phyloP scores from a whole-genome alignment of 2,113 vertebrate genomes.

The Salvelinus fontinalis region DNA sequence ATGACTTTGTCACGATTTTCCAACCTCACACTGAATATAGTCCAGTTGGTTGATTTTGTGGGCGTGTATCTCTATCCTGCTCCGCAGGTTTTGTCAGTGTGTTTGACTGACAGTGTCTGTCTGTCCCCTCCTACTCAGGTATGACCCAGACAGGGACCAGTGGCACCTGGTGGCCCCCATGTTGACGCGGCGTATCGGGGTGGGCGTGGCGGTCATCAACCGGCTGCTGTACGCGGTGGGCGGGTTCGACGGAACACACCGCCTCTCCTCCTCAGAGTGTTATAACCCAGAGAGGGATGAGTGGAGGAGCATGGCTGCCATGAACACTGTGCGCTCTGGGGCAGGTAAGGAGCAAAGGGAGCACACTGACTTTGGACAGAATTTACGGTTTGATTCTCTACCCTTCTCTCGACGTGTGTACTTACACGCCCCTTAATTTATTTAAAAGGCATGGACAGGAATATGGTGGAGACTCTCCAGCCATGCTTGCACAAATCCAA shows the following conservation, averaged over 20 bases:
- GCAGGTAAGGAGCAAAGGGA: constrained; percentile 74
- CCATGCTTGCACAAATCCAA: too few relatives aligned
- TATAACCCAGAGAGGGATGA: constrained; percentile 88
- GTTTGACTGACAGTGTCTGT: neutral
- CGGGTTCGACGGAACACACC: constrained; percentile 85
- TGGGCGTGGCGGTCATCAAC: constrained; percentile 89
- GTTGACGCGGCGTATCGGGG: constrained; percentile 86
- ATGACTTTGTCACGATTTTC: neutral
- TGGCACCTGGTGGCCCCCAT: constrained; percentile 88
- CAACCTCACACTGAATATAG: neutral
- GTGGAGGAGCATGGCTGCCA: constrained; percentile 82
- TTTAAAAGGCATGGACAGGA: too few relatives aligned
- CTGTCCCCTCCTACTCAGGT: constrained; percentile 64
- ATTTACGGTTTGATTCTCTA: too few relatives aligned
- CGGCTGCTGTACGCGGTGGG: constrained; percentile 89
- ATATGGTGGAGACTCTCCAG: too few relatives aligned
- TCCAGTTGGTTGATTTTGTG: too few relatives aligned
- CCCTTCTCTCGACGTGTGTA: too few relatives aligned
- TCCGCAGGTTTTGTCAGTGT: neutral
- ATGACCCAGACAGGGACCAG: constrained; percentile 86
- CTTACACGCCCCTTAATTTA: too few relatives aligned
- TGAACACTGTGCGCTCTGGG: constrained; percentile 90
- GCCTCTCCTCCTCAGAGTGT: constrained; percentile 85
- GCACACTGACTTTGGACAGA: neutral
- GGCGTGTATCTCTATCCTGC: neutral